Conservation (phyloP, 92 coral and sea anemone species). For the Phenganax marumi region DNA sequence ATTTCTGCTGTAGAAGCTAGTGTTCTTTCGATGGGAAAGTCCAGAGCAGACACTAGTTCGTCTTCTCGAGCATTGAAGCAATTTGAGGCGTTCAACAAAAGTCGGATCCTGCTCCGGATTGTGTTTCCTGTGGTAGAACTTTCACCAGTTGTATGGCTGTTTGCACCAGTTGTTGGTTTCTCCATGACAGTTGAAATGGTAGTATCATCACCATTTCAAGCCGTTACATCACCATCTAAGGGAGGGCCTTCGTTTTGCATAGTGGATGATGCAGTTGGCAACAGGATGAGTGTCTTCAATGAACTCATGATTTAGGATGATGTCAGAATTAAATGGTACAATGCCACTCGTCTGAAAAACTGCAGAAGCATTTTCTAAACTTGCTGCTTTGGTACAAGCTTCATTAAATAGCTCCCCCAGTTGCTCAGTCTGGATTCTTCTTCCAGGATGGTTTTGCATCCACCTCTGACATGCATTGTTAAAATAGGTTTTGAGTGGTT, state of each 20-base stretch:
- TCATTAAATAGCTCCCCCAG: neutral
- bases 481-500: neutral
- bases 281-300: neutral
- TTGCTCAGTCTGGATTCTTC: slow-evolving; percentile 18
- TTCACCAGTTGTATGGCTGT: neutral
- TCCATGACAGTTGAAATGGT: neutral
- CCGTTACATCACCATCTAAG: no score
- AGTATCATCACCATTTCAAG: no score
- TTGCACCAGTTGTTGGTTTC: neutral
- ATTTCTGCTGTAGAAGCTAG: no score
- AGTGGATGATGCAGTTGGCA: slow-evolving; percentile 8
- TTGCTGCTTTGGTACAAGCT: neutral
- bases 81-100: no score
- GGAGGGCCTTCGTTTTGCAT: no score
- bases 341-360: neutral
- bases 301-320: neutral
- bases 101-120: no score
- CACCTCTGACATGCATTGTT: slow-evolving; percentile 22
- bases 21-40: no score
- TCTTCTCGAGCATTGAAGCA: no score
- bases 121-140: neutral
- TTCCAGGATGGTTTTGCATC: slow-evolving; percentile 6
- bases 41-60: no score
- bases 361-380: neutral
- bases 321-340: slow-evolving; percentile 6